A percentile compares a stretch with the other conserved stretches of the same genome.
phyloP scores from a whole-genome alignment of 30 jellyfish, hydroid and myxozoan genomes.

The Aurelia aurita complex sp. Pacific region DNA sequence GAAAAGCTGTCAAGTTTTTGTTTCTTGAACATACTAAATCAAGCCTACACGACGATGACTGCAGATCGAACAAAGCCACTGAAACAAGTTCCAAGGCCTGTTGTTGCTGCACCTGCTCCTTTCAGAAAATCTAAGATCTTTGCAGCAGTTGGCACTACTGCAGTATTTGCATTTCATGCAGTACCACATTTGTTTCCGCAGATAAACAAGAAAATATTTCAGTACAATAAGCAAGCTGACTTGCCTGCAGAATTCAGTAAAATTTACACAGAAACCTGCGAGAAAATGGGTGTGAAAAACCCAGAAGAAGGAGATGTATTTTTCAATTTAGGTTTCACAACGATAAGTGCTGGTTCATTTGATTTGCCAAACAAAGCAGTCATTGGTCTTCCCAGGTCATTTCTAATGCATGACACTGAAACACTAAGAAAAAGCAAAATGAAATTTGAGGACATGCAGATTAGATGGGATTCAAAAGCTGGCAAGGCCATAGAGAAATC shows the following conservation, averaged over 20 bases:
- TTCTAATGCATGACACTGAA: conserved; percentile 30
- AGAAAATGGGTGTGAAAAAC: conserved; percentile 51
- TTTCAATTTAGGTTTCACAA: conserved; percentile 56
- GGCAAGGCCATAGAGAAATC: conserved; percentile 71
- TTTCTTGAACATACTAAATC: too few relatives aligned
- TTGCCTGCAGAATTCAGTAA: conserved; percentile 29
- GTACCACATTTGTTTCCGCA: conserved; percentile 84
- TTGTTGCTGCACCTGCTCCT: not conserved
- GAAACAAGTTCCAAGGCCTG: conserved; percentile 18
- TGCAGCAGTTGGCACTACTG: conserved; percentile 60
- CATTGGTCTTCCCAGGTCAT: conserved; percentile 79
- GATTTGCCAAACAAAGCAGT: conserved; percentile 78
- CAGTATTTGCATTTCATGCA: conserved; percentile 63
- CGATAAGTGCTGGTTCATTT: conserved; percentile 84
- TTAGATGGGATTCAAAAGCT: conserved; percentile 67
- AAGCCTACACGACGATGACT: too few relatives aligned
- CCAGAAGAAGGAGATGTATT: conserved; percentile 27
- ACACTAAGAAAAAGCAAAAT: conserved; percentile 42
- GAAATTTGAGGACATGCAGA: conserved; percentile 34
- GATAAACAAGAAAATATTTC: conserved; percentile 20
- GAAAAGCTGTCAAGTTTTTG: too few relatives aligned
- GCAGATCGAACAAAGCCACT: conserved; percentile 1
- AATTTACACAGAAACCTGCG: conserved; percentile 60
- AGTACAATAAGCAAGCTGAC: conserved; percentile 14
- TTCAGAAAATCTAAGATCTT: conserved; percentile 31